Conservation (phyloP, 2,113 vertebrate genomes). For the Gymnobelideus leadbeateri region DNA sequence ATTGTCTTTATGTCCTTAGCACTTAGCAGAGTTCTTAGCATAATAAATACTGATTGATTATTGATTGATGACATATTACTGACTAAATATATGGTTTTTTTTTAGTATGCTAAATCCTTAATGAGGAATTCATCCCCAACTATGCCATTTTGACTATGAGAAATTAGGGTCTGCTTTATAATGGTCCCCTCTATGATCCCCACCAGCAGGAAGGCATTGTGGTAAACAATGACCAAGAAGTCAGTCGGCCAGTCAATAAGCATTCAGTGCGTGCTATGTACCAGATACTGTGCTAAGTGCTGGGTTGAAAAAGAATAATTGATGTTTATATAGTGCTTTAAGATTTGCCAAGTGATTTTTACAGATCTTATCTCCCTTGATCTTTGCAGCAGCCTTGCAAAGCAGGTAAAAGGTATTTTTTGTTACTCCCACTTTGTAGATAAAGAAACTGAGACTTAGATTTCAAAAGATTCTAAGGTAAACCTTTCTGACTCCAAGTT, state of each 20-base stretch:
- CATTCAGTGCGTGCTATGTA: background rate
- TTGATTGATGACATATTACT: background rate
- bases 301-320: background rate
- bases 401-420: background rate
- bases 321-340: background rate
- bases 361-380: background rate
- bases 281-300: background rate
- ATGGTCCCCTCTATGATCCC: background rate
- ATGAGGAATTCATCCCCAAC: background rate
- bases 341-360: background rate
- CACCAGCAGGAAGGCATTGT: too few species aligned
- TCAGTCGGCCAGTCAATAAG: background rate
- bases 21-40: background rate
- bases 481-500: background rate
- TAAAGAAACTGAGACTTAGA: background rate
- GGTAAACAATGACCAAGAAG: background rate
- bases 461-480: too few species aligned
- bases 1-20: background rate
- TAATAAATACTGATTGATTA: background rate
- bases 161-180: background rate
- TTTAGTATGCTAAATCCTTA: background rate
- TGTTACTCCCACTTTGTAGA: background rate
- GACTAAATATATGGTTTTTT: background rate
- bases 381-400: background rate
- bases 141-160: background rate